phyloP scores from a whole-genome alignment of 2,113 vertebrate species.

The Zeus faber region DNA sequence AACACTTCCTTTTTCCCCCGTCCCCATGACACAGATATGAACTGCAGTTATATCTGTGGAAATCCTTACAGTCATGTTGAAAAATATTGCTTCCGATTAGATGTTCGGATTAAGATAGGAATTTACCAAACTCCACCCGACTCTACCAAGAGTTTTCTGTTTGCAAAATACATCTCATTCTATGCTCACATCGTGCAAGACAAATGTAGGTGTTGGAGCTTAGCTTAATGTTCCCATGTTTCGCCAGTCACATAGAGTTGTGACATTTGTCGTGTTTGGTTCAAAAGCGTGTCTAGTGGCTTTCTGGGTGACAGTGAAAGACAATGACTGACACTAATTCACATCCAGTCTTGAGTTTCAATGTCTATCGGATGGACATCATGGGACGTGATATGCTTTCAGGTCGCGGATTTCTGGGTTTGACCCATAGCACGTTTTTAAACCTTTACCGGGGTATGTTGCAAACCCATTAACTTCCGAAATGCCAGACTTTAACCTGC shows the following conservation, averaged over 20 bases:
- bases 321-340: constrained; percentile 26
- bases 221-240: no score
- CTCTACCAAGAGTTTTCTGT: no score
- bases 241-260: constrained; percentile 38
- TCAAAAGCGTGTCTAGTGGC: constrained; percentile 27
- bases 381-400: constrained; percentile 55
- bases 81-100: neutral
- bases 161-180: no score
- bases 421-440: no score
- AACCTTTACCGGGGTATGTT: no score
- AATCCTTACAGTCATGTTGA: neutral
- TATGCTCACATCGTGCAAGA: no score
- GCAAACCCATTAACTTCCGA: constrained; percentile 29
- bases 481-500: constrained; percentile 17
- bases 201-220: no score
- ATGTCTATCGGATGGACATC: constrained; percentile 13
- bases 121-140: neutral
- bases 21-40: neutral
- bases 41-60: no score
- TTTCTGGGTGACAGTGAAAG: constrained; percentile 7
- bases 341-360: constrained; percentile 7
- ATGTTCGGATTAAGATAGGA: neutral
- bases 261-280: constrained; percentile 52
- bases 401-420: constrained; percentile 10
- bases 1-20: neutral